phyloP scores from a whole-genome alignment of 2,888 invertebrate genomes.

The Timandra comae region DNA sequence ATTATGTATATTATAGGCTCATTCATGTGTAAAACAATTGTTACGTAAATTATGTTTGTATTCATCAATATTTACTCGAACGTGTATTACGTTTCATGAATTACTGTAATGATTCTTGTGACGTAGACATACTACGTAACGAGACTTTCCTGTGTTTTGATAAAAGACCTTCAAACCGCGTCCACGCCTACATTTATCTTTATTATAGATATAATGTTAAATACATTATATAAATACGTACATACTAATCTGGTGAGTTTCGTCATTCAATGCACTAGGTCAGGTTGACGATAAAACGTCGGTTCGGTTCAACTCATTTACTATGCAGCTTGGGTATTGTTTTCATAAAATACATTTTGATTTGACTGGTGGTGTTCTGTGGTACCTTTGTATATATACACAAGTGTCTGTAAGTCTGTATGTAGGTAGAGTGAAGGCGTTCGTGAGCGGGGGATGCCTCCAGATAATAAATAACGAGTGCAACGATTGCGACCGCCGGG shows the following conservation, averaged over 20 bases:
- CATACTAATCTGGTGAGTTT: conserved; percentile 35
- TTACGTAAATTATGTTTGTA: conserved; percentile 31
- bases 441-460: conserved; percentile 56
- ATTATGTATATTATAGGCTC: conserved; percentile 7
- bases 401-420: conserved; percentile 3
- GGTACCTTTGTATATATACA: conserved; percentile 6
- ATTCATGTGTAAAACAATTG: conserved; percentile 29
- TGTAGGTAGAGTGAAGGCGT: conserved; percentile 31
- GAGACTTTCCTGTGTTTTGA: conserved; percentile 31
- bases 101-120: conserved; percentile 27
- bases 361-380: conserved; percentile 3
- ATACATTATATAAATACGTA: neutral
- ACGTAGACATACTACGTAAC: conserved; percentile 21
- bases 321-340: conserved; percentile 5
- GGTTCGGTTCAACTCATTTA: conserved; percentile 31
- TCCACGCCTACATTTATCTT: conserved; percentile 23
- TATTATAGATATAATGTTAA: neutral
- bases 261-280: conserved; percentile 48
- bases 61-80: conserved; percentile 34
- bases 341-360: conserved; percentile 1
- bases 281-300: conserved; percentile 47
- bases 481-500: conserved; percentile 72
- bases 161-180: conserved; percentile 31
- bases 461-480: conserved; percentile 75
- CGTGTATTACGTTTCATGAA: conserved; percentile 29